A percentile compares a stretch with the other conserved stretches of the same genome.
These are phyloP conservation scores for Dendroctonus valens DNA, from an alignment of 1,140 invertebrate genomes.

Conservation along the genomic window DNA sequence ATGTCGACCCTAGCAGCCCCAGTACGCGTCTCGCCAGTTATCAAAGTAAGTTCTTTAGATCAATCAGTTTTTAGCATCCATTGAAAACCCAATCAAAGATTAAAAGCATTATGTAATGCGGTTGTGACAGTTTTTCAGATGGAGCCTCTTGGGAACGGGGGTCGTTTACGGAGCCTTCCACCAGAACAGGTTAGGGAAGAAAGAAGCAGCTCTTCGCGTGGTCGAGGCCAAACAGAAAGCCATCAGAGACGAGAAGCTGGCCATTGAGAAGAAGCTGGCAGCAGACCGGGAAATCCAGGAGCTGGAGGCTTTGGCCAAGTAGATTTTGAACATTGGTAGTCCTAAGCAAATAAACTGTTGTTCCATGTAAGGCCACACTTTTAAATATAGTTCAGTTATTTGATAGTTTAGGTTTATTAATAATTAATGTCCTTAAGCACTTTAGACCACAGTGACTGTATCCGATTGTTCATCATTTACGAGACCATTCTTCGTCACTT, in stretches of 20 bases:
- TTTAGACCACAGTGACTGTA: too few species aligned
- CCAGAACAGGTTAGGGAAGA: slow-evolving; percentile 65
- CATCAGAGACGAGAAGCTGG: slow-evolving; percentile 66
- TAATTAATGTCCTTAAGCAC: too few species aligned
- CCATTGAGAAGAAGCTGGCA: slow-evolving; percentile 62
- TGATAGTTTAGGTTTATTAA: too few species aligned
- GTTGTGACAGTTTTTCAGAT: slow-evolving; percentile 63
- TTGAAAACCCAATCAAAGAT: not conserved
- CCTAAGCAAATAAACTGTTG: not conserved
- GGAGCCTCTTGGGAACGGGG: slow-evolving; percentile 66
- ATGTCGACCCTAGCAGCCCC: slow-evolving; percentile 51
- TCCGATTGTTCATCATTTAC: too few species aligned
- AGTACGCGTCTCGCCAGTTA: slow-evolving; percentile 69
- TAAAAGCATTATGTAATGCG: slow-evolving; percentile 23
- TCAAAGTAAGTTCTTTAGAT: slow-evolving; percentile 59
- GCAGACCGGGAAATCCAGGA: slow-evolving; percentile 51
- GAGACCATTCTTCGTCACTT: too few species aligned
- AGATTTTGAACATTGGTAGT: slow-evolving; percentile 16
- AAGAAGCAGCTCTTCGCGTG: slow-evolving; percentile 63
- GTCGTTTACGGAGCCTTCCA: slow-evolving; percentile 69
- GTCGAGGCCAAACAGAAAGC: slow-evolving; percentile 65
- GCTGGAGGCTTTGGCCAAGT: slow-evolving; percentile 44
- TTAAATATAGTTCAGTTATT: too few species aligned
- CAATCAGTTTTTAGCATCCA: not conserved
- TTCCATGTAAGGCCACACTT: too few species aligned